phyloP scores from a whole-genome alignment of 2,888 invertebrate species.

The Bruchidius siliquastri region DNA sequence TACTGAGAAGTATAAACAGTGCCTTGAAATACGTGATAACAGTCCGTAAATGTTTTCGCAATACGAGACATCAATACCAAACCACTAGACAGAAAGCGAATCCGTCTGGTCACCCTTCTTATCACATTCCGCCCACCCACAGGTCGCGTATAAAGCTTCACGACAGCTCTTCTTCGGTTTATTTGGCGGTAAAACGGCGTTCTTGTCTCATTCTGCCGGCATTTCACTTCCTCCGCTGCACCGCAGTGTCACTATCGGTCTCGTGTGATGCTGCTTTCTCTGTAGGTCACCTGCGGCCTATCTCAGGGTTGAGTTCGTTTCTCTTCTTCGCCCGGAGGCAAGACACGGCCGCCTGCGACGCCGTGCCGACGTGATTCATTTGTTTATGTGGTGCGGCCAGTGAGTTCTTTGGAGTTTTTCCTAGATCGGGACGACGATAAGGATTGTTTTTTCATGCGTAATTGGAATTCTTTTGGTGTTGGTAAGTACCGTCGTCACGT shows the following conservation, averaged over 20 bases:
- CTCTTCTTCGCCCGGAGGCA: neutral
- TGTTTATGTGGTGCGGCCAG: neutral
- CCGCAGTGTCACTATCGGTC: neutral
- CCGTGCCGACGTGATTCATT: neutral
- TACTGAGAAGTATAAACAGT: too few species aligned
- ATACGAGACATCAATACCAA: slow-evolving; percentile 10
- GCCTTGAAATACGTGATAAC: neutral
- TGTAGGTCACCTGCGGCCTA: neutral
- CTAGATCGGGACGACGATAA: neutral
- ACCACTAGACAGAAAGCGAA: slow-evolving; percentile 27
- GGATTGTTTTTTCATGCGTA: neutral
- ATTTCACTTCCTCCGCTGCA: slow-evolving; percentile 32
- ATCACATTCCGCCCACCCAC: slow-evolving; percentile 9
- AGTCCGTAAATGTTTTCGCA: neutral
- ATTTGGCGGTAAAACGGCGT: slow-evolving; percentile 42
- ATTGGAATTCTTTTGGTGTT: neutral
- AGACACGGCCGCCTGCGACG: neutral
- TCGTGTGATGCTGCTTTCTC: slow-evolving; percentile 1
- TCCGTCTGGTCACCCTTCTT: slow-evolving; percentile 17
- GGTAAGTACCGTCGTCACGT: neutral
- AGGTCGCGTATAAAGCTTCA: slow-evolving; percentile 37
- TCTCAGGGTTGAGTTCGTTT: neutral
- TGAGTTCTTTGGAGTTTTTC: neutral
- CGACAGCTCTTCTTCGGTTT: slow-evolving; percentile 34
- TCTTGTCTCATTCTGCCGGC: slow-evolving; percentile 29